Base-by-base conservation (phyloP, 1,140 invertebrate genomes). In the Aphelenchoides fujianensis region DNA sequence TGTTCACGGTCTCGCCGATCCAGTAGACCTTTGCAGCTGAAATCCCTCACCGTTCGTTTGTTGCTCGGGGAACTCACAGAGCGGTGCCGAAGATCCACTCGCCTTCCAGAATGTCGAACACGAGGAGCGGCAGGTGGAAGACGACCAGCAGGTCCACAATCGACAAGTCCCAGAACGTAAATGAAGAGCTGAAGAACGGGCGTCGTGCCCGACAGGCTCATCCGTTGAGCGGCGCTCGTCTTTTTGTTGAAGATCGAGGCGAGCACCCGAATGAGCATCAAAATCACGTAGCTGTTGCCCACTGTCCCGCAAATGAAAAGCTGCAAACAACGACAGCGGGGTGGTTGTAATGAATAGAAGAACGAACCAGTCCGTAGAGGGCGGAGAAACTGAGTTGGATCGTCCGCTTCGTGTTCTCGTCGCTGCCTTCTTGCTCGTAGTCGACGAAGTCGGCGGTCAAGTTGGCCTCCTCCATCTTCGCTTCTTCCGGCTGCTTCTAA, bases 11-110 rank as follows among this genome's bases (percentile, higher is more conserved):
- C 69, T 80, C 78, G 7, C 77, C 74, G 32, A 70, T 73, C 74
- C 75, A 77, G 48, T 80, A 79, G 5, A 80, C n/a, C 67, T 79
- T 80, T n/a, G n/a, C n/a, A n/a, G n/a, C n/a, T n/a, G n/a, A n/a
- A n/a, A n/a, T n/a, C n/a, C n/a, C n/a, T n/a, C n/a, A n/a, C n/a
- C n/a, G n/a, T n/a, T n/a, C n/a, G n/a, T n/a, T n/a, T n/a, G n/a
- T n/a, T n/a, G n/a, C n/a, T n/a, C n/a, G n/a, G n/a, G n/a, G n/a
- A n/a, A n/a, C n/a, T 61, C 77, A 77, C 69, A 57, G 30, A 7
- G 63, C 52, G 12, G 36, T 48, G 2, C 77, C 80, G 57, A 82
- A 82, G 12, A 71, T 70, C 75, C 74, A 77, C 35, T 81, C 63
- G 3, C 81, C 78, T 32, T 79, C 76, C 37, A 71, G 32, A 36